Evolutionary conservation across 2,888 invertebrate genomes (phyloP).

Genomic region (Heliconius erato): DNA sequence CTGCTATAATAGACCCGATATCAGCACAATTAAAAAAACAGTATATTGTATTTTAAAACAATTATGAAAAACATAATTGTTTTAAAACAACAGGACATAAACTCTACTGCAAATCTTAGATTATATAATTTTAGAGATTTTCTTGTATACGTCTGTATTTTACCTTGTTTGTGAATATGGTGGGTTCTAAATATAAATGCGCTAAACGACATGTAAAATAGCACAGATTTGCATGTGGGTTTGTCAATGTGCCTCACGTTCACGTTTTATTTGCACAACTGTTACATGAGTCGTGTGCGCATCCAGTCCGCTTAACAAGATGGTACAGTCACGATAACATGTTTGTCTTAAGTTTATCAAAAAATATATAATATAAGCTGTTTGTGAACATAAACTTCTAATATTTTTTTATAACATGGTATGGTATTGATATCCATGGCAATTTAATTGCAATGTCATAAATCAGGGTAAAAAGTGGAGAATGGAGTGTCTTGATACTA

Average conservation of each 20-base stretch:
- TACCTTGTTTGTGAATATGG: background rate
- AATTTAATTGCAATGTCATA: background rate
- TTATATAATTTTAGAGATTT: background rate
- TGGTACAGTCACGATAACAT: conserved; percentile 40
- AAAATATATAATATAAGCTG: background rate
- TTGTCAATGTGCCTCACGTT: conserved; percentile 43
- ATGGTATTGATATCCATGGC: too few species aligned
- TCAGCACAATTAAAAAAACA: background rate
- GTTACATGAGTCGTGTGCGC: conserved; percentile 41
- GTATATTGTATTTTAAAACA: background rate
- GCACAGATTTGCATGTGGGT: conserved; percentile 35
- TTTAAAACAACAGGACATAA: background rate
- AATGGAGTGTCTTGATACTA: too few species aligned
- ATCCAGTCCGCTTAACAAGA: conserved; percentile 42
- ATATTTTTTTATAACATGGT: background rate
- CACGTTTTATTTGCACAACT: conserved; percentile 47
- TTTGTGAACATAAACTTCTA: too few species aligned
- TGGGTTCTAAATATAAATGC: background rate
- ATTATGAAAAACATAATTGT: background rate
- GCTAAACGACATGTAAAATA: conserved; percentile 23
- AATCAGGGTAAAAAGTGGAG: background rate
- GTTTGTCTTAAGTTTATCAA: conserved; percentile 24
- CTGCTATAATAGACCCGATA: too few species aligned
- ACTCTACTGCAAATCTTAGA: background rate
- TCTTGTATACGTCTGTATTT: background rate